A percentile compares a stretch with the other conserved stretches of the same genome.
These are phyloP conservation scores for Melieria omissa DNA, from an alignment of 2,888 invertebrate species.

Conservation along the genomic window DNA sequence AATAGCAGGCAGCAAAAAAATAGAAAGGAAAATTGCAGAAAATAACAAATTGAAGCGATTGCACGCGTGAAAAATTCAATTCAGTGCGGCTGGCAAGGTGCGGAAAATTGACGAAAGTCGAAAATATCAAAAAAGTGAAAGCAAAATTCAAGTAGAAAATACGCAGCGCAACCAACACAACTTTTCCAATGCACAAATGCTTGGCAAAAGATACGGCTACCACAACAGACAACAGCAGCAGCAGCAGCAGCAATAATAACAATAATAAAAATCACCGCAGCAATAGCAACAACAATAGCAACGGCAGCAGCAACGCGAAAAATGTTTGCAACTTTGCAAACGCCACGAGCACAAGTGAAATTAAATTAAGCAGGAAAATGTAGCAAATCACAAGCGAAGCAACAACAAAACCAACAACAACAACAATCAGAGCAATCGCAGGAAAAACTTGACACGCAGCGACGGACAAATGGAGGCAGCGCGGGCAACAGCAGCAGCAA, in stretches of 20 bases:
- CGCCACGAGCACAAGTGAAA: too few relatives aligned
- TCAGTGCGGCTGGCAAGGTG: slow-evolving; percentile 1
- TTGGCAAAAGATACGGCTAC: slow-evolving; percentile 2
- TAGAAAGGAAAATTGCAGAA: slow-evolving; percentile 17
- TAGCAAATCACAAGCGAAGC: too few relatives aligned
- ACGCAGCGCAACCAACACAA: slow-evolving; percentile 11
- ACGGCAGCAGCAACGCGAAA: slow-evolving; percentile 36
- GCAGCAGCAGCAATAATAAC: slow-evolving; percentile 1
- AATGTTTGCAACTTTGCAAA: too few relatives aligned
- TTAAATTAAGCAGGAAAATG: too few relatives aligned
- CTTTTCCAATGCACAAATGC: slow-evolving; percentile 3
- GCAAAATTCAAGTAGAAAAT: background rate
- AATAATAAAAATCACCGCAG: background rate
- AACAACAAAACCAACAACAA: slow-evolving; percentile 3
- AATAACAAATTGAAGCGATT: slow-evolving; percentile 7
- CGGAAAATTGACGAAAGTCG: background rate
- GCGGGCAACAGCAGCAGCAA: slow-evolving; percentile 31
- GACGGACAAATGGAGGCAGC: background rate
- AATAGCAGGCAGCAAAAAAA: slow-evolving; percentile 1
- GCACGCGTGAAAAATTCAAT: background rate
- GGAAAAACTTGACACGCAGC: background rate
- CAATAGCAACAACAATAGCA: slow-evolving; percentile 15
- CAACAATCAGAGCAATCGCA: background rate
- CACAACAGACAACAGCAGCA: too few relatives aligned
- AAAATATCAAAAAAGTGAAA: too few relatives aligned